phyloP scores from a whole-genome alignment of 2,113 vertebrate species.

The Nibea coibor region DNA sequence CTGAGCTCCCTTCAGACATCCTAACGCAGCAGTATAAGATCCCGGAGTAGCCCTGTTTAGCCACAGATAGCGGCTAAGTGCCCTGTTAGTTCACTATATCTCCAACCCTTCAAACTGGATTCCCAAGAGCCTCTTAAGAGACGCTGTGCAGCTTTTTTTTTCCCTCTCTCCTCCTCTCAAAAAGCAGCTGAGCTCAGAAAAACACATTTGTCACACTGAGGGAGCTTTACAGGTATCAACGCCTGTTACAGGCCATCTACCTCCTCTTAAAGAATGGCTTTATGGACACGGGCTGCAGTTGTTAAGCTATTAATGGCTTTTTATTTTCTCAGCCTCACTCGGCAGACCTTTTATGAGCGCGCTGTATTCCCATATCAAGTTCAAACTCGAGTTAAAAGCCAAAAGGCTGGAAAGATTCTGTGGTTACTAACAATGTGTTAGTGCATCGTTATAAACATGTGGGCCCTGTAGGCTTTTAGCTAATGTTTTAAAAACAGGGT shows the following conservation, averaged over 20 bases:
- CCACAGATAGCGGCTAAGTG: slow-evolving; percentile 69
- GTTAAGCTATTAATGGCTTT: slow-evolving; percentile 14
- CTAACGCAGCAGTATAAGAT: slow-evolving; percentile 49
- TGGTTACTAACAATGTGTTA: neutral
- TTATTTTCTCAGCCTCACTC: neutral
- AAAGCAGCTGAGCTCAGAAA: slow-evolving; percentile 67
- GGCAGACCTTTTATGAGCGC: neutral
- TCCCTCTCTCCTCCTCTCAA: neutral
- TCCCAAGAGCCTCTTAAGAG: slow-evolving; percentile 68
- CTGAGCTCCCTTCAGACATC: slow-evolving; percentile 59
- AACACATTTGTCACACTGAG: slow-evolving; percentile 64
- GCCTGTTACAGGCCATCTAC: slow-evolving; percentile 15
- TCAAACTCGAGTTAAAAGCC: neutral
- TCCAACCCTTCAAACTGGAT: slow-evolving; percentile 50
- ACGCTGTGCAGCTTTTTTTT: slow-evolving; percentile 26
- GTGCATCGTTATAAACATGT: neutral
- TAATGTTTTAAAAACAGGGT: neutral
- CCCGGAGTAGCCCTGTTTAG: slow-evolving; percentile 59
- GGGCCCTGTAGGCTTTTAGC: neutral
- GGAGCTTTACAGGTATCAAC: slow-evolving; percentile 51
- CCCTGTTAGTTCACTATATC: slow-evolving; percentile 71
- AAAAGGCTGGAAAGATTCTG: neutral
- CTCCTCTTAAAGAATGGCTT: neutral
- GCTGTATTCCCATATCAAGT: neutral
- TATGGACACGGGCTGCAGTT: slow-evolving; percentile 14